Base-by-base conservation (phyloP, 2,113 vertebrate species). In the Pelvicachromis taeniatus region DNA sequence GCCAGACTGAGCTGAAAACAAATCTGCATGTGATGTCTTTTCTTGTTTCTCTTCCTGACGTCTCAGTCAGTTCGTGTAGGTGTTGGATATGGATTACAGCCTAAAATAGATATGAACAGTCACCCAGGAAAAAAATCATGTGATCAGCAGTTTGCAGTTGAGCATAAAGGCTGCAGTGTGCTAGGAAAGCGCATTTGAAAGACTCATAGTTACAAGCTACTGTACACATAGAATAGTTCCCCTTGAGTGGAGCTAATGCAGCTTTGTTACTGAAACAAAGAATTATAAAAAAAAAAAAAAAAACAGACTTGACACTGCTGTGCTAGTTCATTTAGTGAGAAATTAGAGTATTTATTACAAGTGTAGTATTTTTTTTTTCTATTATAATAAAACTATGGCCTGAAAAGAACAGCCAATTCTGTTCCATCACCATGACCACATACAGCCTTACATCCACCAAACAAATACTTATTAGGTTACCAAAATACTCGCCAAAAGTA, bases 101-200 rank as follows among this genome's bases (percentile, higher is more conserved):
- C 54, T 21, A 13, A 87, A 88, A 91, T 85, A 70, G 80, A 88
- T 48, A 17, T 5, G 33, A 89, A 78, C 75, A 84, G 56, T 84
- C 61, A 61, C 54, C 48, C 59, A 40, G 40, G 54, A 70, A 81
- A 87, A 16, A 54, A 59, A 48, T 31, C 79, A 81, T 84, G 78
- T 31, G 87, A 92, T 91, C 89, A 88, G 91, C 87, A 83, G 81
- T 86, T 90, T 65, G 75, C 81, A 81, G 14, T 16, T 1, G 73
- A 84, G 85, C 75, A 84, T 56, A 82, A 86, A 87, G 78, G 89
- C 75, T n/a, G 16, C 82, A 40, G 87, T 70, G 89, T 91, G 55
- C 10, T 50, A 1, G 16, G 68, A 50, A 75, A 75, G 42, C 29
- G 26, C 79, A 70, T 90, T 83, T 92, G 52, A 82, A 40, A 48